These are phyloP conservation scores for Athalia cordata DNA, from an alignment of 2,888 invertebrate species.

Conservation along the genomic window DNA sequence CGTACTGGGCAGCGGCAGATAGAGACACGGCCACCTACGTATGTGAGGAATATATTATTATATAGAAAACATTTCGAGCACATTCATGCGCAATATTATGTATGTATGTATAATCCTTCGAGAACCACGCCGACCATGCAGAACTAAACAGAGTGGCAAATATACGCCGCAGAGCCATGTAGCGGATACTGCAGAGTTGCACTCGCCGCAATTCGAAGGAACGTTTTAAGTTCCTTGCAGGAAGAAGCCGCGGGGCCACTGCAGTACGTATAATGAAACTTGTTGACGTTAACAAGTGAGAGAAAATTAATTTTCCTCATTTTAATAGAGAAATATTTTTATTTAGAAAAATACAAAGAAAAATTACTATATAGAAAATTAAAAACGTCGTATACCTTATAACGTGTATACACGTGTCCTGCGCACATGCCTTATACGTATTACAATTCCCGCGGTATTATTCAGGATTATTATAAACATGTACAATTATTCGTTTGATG, in stretches of 20 bases:
- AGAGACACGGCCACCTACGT: no score
- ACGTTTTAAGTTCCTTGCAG: conserved; percentile 1
- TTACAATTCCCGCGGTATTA: no score
- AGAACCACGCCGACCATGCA: no score
- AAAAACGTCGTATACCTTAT: not conserved
- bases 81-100: not conserved
- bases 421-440: no score
- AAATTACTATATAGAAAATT: not conserved
- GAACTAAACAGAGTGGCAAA: not conserved
- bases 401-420: no score
- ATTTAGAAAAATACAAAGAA: not conserved
- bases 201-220: conserved; percentile 1
- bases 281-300: conserved; percentile 49
- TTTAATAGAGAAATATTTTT: conserved; percentile 44
- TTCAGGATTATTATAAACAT: no score
- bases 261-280: conserved; percentile 9
- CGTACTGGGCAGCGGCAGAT: conserved; percentile 48
- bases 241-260: not conserved
- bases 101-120: not conserved
- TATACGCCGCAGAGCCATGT: no score
- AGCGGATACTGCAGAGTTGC: no score
- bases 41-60: not conserved
- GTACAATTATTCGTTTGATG: no score
- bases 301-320: conserved; percentile 56
- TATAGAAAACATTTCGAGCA: conserved; percentile 51